Base-by-base conservation (phyloP, 2,113 vertebrate genomes). In the Aix galericulata region DNA sequence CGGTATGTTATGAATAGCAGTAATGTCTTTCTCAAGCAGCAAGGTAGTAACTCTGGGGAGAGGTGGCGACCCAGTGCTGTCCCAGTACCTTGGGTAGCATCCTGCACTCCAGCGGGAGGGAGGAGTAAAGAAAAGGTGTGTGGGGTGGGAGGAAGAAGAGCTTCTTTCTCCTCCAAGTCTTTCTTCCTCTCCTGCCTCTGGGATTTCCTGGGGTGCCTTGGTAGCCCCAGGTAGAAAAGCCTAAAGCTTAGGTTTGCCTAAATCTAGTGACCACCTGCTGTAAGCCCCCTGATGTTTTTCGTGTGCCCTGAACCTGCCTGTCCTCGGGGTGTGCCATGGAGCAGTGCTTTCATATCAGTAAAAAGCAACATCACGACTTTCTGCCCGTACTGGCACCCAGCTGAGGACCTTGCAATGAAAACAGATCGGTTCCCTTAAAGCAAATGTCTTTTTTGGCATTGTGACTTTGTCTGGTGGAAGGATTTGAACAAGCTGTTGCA, bases 381-480 rank as follows among this genome's bases (percentile, higher is more conserved):
- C 29, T 75, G 48, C 17, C 15, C 4, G 72, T 40, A 15, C 52
- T 95, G 81, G 18, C 23, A 12, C 32, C 21, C 34, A 25, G 8
- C 13, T 11, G 14, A 74, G 31, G 38, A 64, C 53, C 44, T 59
- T 46, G 15, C 78, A 48, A 22, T 53, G 31, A 64, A 83, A 80
- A 58, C 17, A 86, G 42, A 44, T 89, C 72, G 90, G 16, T 7
- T 68, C 0, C 22, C 4, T 0, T 0, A 48, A 82, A 79, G 25
- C 10, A 89, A 59, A 63, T 29, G 16, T 8, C 0, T 4, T 32
- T 91, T 87, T 81, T 89, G n/a, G 17, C 63, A 64, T 40, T 90
- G 5, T 5, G n/a, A 3, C 18, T 87, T 76, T 7, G 15, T 44
- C 20, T n/a, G 6, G 26, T 42, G 16, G 29, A 85, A 73, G 23